Percentiles rank a stretch among this genome's conserved stretches.
Conservation (phyloP, 2,797 vertebrate genomes). For the Gallinago solitaria region DNA sequence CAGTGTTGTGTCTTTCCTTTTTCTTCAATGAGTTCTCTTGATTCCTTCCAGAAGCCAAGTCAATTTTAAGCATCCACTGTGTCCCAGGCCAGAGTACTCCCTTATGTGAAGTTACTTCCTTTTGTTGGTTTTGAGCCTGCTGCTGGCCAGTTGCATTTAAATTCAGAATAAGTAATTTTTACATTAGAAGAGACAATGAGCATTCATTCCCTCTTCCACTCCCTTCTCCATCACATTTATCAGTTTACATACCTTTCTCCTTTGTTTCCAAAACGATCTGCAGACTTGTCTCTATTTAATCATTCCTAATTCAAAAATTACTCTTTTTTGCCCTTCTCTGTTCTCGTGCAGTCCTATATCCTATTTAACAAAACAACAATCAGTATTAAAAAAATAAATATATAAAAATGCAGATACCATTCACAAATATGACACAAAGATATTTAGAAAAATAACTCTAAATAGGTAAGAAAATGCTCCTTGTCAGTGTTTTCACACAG, state of each 20-base stretch:
- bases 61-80: neutral
- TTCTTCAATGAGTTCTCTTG: neutral
- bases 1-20: neutral
- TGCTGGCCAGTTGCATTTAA: neutral
- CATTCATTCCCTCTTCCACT: neutral
- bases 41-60: neutral
- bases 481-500: neutral
- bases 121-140: neutral
- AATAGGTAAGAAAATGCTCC: neutral
- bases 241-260: neutral
- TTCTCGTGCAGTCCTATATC: neutral
- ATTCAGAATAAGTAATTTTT: neutral
- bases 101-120: neutral
- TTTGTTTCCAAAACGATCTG: neutral
- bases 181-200: neutral
- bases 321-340: neutral
- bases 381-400: neutral
- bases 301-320: neutral
- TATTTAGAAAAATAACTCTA: neutral
- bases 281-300: neutral
- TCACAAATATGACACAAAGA: neutral
- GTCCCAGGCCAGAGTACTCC: neutral
- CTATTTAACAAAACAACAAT: neutral
- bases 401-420: neutral
- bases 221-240: neutral